A percentile compares a stretch with the other conserved stretches of the same genome.
phyloP scores from a whole-genome alignment of 1,140 invertebrate genomes.

The Notospermus geniculatus region DNA sequence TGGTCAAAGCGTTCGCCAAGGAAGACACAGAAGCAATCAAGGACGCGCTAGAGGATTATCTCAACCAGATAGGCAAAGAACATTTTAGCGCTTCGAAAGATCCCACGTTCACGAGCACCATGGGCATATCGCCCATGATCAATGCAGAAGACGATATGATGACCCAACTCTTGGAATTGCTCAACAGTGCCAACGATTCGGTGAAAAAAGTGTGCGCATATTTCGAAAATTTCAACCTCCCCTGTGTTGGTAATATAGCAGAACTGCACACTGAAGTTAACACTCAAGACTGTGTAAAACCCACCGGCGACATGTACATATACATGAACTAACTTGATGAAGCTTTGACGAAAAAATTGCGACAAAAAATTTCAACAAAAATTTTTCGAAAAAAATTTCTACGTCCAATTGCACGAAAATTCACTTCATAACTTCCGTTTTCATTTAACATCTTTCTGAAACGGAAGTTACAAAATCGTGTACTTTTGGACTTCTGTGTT shows the following conservation, averaged over 20 bases:
- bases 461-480: slow-evolving; percentile 8
- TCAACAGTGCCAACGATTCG: background rate
- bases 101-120: slow-evolving; percentile 8
- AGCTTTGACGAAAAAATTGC: background rate
- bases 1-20: slow-evolving; percentile 1
- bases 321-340: background rate
- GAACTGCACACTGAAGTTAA: slow-evolving; percentile 6
- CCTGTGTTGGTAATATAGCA: slow-evolving; percentile 6
- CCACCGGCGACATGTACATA: slow-evolving; percentile 5
- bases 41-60: slow-evolving; percentile 3
- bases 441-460: slow-evolving; percentile 8
- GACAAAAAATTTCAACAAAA: background rate
- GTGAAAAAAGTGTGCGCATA: slow-evolving; percentile 10
- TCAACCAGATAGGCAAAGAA: slow-evolving; percentile 3
- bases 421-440: slow-evolving; percentile 5
- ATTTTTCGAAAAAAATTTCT: slow-evolving; percentile 5
- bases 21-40: slow-evolving; percentile 1
- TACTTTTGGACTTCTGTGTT: slow-evolving; percentile 7
- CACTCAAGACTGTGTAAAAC: slow-evolving; percentile 10
- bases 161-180: background rate
- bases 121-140: slow-evolving; percentile 10
- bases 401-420: background rate
- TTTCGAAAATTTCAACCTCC: slow-evolving; percentile 1
- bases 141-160: slow-evolving; percentile 8
- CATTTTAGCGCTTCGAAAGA: slow-evolving; percentile 9